Conservation (phyloP, 2,797 vertebrate species). For the Vireo griseus region DNA sequence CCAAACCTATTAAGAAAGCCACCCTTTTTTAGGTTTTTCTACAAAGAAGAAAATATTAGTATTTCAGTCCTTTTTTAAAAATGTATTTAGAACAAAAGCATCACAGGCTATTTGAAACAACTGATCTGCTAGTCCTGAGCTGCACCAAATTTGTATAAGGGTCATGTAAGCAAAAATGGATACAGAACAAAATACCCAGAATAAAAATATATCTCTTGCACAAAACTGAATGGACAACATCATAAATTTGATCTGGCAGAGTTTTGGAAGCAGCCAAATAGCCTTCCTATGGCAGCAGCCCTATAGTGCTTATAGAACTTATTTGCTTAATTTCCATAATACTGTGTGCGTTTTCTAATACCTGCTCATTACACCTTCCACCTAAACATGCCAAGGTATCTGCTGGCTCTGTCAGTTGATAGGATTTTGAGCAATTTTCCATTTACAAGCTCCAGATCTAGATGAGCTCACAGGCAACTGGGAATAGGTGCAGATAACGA, state of each 20-base stretch:
- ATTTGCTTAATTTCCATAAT: neutral
- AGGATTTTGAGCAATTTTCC: neutral
- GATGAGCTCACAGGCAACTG: neutral
- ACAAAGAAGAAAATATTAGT: slow-evolving; percentile 22
- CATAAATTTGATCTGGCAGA: neutral
- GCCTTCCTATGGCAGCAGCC: neutral
- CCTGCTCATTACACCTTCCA: neutral
- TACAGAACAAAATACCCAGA: neutral
- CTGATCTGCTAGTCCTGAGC: neutral
- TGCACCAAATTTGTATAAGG: neutral
- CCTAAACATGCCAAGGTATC: neutral
- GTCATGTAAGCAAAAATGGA: neutral
- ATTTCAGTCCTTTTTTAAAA: neutral
- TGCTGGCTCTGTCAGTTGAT: neutral
- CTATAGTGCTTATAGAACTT: fast-evolving
- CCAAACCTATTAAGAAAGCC: slow-evolving; percentile 77
- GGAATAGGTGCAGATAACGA: neutral
- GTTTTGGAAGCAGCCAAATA: neutral
- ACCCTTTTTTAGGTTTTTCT: slow-evolving; percentile 88
- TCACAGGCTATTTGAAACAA: neutral
- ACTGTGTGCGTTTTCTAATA: neutral
- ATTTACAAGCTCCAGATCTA: neutral
- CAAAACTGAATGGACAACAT: neutral
- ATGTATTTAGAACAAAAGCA: neutral
- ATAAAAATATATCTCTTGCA: neutral